Evolutionary conservation across 2,888 invertebrate species (phyloP).

Genomic region (Coenonympha arcania): DNA sequence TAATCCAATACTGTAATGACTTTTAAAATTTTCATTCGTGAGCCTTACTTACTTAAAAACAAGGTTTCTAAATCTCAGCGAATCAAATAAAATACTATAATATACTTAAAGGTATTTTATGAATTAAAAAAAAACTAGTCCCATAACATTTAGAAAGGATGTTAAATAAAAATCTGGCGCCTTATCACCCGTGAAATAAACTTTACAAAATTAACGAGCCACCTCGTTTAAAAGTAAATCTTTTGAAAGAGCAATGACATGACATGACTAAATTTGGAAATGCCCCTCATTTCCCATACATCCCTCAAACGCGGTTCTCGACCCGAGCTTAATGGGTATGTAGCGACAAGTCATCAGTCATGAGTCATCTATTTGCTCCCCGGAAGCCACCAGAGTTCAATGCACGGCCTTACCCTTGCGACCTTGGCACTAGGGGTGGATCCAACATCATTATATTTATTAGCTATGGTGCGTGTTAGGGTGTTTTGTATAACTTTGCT

Average conservation of each 20-base stretch:
- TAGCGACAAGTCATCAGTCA: constrained; percentile 45
- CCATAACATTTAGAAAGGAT: too few relatives aligned
- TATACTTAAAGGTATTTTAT: too few relatives aligned
- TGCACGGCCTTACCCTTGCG: constrained; percentile 49
- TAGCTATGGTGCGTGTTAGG: neutral
- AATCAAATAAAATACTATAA: too few relatives aligned
- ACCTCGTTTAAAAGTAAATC: constrained; percentile 5
- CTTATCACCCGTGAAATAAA: neutral
- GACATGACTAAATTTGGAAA: constrained; percentile 9
- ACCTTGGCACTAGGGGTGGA: constrained; percentile 45
- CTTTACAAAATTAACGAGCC: constrained; percentile 6
- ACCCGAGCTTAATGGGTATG: constrained; percentile 38
- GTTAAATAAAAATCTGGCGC: neutral
- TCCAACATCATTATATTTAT: constrained; percentile 9
- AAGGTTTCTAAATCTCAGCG: too few relatives aligned
- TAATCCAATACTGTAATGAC: too few relatives aligned
- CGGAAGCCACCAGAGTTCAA: constrained; percentile 54
- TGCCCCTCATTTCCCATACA: constrained; percentile 8
- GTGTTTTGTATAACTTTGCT: neutral
- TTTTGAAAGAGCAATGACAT: constrained; percentile 7
- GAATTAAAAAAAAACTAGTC: too few relatives aligned
- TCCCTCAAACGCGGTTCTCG: constrained; percentile 37
- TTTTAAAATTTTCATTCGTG: too few relatives aligned
- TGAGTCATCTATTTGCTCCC: constrained; percentile 52
- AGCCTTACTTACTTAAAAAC: too few relatives aligned